phyloP scores from a whole-genome alignment of 2,797 vertebrate species.

The Clarias platycephalus region DNA sequence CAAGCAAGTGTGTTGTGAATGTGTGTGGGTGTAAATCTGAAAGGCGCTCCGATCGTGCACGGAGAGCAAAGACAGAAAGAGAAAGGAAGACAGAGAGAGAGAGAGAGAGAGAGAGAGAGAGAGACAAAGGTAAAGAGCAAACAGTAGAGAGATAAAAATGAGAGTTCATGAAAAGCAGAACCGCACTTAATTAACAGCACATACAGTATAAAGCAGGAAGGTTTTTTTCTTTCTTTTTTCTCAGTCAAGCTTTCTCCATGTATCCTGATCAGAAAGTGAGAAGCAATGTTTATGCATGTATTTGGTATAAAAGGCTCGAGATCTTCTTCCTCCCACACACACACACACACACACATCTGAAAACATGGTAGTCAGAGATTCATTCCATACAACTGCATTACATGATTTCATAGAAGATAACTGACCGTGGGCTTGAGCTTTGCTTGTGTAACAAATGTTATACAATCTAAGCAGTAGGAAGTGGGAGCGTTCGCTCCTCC shows the following conservation, averaged over 20 bases:
- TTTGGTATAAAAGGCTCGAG: conserved; percentile 34
- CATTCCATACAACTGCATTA: conserved; percentile 34
- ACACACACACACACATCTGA: conserved; percentile 44
- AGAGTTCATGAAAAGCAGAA: background rate
- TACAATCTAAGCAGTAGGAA: conserved; percentile 45
- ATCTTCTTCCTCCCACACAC: conserved; percentile 31
- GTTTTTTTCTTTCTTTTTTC: no score
- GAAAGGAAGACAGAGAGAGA: conserved; percentile 16
- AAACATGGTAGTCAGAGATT: conserved; percentile 37
- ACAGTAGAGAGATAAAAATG: background rate
- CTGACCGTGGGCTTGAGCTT: conserved; percentile 38
- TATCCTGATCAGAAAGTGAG: background rate
- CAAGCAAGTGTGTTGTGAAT: conserved; percentile 40
- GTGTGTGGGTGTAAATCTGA: conserved; percentile 54
- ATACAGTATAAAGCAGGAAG: background rate
- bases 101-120: conserved; percentile 22
- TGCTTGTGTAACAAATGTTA: conserved; percentile 47
- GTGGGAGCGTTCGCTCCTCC: conserved; percentile 16
- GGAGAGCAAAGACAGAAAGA: conserved; percentile 16
- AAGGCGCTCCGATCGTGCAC: conserved; percentile 18
- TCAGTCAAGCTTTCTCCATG: background rate
- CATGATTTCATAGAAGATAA: conserved; percentile 41
- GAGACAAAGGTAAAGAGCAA: conserved; percentile 11
- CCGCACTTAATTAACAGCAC: background rate
- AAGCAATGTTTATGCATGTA: conserved; percentile 12